These are phyloP conservation scores for Aporophyla lueneburgensis DNA, from an alignment of 2,888 invertebrate species.

Conservation along the genomic window DNA sequence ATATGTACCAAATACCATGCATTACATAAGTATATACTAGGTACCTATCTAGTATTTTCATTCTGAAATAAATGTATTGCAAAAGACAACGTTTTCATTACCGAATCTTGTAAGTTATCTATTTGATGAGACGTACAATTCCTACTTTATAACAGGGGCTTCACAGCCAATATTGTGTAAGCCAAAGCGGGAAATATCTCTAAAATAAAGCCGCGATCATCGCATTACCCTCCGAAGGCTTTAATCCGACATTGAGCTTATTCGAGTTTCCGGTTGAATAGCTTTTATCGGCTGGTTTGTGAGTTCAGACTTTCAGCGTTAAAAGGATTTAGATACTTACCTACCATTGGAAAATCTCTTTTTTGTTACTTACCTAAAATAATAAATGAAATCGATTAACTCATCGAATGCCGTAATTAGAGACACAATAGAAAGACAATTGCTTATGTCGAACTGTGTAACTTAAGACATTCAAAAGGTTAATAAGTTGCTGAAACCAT, in stretches of 20 bases:
- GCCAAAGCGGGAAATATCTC: constrained; percentile 44
- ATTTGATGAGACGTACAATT: constrained; percentile 22
- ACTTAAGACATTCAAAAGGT: too few species aligned
- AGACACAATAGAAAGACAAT: too few species aligned
- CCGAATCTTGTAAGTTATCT: constrained; percentile 15
- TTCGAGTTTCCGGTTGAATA: constrained; percentile 76
- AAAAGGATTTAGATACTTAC: constrained; percentile 49
- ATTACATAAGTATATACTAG: neutral
- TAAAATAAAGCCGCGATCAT: constrained; percentile 67
- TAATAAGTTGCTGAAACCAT: neutral
- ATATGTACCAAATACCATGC: neutral
- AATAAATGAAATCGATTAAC: neutral
- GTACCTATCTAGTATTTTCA: neutral
- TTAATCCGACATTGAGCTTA: constrained; percentile 74
- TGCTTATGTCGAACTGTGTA: too few species aligned
- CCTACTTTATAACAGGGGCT: constrained; percentile 35
- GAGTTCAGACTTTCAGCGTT: constrained; percentile 55
- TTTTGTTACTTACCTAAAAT: neutral
- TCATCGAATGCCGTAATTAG: too few species aligned
- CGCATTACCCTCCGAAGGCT: constrained; percentile 69
- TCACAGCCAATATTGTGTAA: constrained; percentile 44
- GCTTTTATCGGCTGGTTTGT: constrained; percentile 69
- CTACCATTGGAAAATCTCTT: neutral
- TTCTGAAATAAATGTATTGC: neutral
- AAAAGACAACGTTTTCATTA: neutral